Evolutionary conservation across 2,113 vertebrate species (phyloP), one percentile per base, ranked within the genome.

Genomic region (Nibea coibor): DNA sequence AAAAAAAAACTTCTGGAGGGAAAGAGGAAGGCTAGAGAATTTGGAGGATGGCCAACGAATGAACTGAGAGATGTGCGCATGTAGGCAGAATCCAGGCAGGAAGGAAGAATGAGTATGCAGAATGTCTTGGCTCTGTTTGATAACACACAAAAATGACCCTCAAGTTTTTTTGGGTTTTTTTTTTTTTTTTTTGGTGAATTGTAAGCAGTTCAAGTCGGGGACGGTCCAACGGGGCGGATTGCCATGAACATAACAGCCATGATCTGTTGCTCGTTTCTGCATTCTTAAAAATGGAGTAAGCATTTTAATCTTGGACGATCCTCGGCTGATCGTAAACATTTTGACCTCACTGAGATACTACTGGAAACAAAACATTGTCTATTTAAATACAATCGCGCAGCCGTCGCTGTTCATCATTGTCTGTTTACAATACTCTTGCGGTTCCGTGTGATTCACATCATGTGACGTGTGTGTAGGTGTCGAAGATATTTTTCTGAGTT

Each of bases 31-130:
- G 43, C 19, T 17, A 11, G 43, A 42, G 22, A n/a, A 31, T 47
- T 26, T 51, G 50, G 10, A 58, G 24, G n/a, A 51, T 57, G 19
- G 58, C 31, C 24, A 69, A 48, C 0, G 1, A 57, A 73, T 61
- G 28, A 66, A 75, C 31, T 14, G 24, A 84, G 85, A 82, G 0
- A 84, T 81, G 82, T 81, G 82, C 64, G 50, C 26, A 78, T 75
- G 87, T 69, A 20, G 14, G 81, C 76, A 85, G 47, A 15, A 72
- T 75, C 28, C 47, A 82, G 26, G 59, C 78, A 86, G 87, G 88
- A 92, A 88, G 86, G 86, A 90, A 89, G 82, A 81, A 80, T 89
- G 88, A 87, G 26, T 67, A 39, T 72, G 84, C 81, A 90, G 73
- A 84, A 89, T 59, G 65, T 54, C 19, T 69, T 47, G 59, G 66